Base-by-base conservation (phyloP, 2,797 vertebrate species). In the Naso thynnoides region DNA sequence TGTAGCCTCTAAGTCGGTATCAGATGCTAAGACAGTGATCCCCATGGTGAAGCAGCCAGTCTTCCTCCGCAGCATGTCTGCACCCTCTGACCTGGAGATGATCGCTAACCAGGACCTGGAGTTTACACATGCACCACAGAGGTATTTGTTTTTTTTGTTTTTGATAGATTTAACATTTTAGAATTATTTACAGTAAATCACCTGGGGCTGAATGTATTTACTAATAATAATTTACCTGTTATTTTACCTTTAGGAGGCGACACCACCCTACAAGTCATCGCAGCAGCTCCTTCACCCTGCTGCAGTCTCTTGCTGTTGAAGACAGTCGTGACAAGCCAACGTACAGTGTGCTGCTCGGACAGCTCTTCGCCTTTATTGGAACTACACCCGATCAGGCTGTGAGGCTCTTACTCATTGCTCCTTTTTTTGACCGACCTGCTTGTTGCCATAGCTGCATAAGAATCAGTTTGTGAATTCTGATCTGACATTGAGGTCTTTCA, bases 281-380 rank as follows among this genome's bases (percentile, higher is more conserved):
- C 50, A 99, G 98, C 79, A 99, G 97, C 89, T 99, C 98, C 33
- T 99, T 99, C 79, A 99, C 98, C 4, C 94, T 99, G 31, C 95
- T 99, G 7, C 98, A 99, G 88, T 99, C 98, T 0, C 79, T 99
- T 85, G 92, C 96, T 67, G 91, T 96, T 0, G 97, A 99, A 85
- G 98, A 99, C 83, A 96, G 94, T 91, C 92, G 95, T 61, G 97
- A 99, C 82, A 99, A 98, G 81, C 97, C 98, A 72, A 98, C 97
- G 0, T 99, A 99, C 90, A 99, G 98, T 0, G 97, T 99, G 77
- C 89, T 99, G 75, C 91, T 99, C 80, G 98, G 98, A 8, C 98
- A 99, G 78, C 96, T 99, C 21, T 99, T 99, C n/a, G 97, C 97
- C 49, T 99, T 99, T 89, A 99, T 99, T 0, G 98, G 98, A 66